phyloP scores from a whole-genome alignment of 2,888 invertebrate species.

The Hermaeophaga mercurialis region DNA sequence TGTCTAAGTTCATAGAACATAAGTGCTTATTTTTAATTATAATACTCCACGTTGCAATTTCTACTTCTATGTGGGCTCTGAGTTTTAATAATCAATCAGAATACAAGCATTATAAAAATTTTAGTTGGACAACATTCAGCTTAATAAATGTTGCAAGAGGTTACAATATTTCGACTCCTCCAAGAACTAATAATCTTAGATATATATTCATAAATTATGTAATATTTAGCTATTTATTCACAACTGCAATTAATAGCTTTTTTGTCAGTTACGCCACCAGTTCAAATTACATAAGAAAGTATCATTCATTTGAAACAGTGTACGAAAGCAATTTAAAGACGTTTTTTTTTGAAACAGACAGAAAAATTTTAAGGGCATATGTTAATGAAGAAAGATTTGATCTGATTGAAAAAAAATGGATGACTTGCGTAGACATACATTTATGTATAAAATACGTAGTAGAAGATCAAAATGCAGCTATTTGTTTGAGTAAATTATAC shows the following conservation, averaged over 20 bases:
- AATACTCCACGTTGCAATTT: conserved; percentile 6
- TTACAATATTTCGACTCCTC: not conserved
- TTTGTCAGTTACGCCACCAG: conserved; percentile 23
- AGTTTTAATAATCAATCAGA: conserved; percentile 10
- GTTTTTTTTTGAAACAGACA: conserved; percentile 5
- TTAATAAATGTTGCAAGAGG: conserved; percentile 14
- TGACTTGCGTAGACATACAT: conserved; percentile 13
- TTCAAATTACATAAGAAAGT: conserved; percentile 17
- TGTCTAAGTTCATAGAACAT: conserved; percentile 13
- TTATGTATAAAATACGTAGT: conserved; percentile 23
- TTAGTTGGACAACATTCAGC: conserved; percentile 1
- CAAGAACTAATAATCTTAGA: conserved; percentile 21
- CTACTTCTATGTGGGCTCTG: conserved; percentile 10
- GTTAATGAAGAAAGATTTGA: conserved; percentile 2
- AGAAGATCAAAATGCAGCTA: conserved; percentile 20
- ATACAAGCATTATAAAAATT: conserved; percentile 17
- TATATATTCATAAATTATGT: conserved; percentile 20
- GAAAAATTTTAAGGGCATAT: conserved; percentile 7
- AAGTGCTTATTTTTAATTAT: conserved; percentile 5
- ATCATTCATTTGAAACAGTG: conserved; percentile 20
- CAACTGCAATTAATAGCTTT: conserved; percentile 19
- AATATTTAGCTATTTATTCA: conserved; percentile 10
- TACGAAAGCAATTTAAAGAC: conserved; percentile 22
- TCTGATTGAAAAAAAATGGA: conserved; percentile 4
- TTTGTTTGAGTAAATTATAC: conserved; percentile 17